phyloP scores from a whole-genome alignment of 30 jellyfish, hydroid and myxozoan species.

The Sanderia malayensis region DNA sequence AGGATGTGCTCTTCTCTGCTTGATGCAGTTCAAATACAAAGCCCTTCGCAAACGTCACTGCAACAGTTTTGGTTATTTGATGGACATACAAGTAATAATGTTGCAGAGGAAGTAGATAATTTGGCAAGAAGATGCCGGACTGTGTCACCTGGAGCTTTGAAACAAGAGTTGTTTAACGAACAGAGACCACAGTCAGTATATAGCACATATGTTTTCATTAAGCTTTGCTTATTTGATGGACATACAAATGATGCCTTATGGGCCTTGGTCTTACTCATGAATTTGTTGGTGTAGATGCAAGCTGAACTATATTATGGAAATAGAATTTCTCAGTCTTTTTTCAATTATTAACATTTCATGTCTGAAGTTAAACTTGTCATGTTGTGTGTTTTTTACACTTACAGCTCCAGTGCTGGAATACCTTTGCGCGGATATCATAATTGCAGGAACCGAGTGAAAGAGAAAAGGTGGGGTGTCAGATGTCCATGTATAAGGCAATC shows the following conservation, averaged over 20 bases:
- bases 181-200: constrained; percentile 31
- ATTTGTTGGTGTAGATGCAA: no score
- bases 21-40: constrained; percentile 28
- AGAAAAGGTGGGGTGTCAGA: neutral
- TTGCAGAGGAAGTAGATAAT: constrained; percentile 49
- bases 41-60: constrained; percentile 22
- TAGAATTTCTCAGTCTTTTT: no score
- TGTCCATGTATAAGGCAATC: no score
- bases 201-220: no score
- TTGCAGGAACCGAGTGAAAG: neutral
- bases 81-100: constrained; percentile 16
- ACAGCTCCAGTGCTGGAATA: constrained; percentile 45
- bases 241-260: no score
- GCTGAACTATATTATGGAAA: no score
- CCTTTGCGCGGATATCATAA: constrained; percentile 2
- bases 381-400: no score
- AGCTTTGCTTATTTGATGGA: no score
- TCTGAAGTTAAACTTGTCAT: no score
- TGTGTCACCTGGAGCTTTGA: constrained; percentile 28
- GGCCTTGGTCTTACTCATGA: no score
- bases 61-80: constrained; percentile 60
- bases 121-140: constrained; percentile 62
- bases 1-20: no score
- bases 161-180: constrained; percentile 33
- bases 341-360: no score